Base-by-base conservation (phyloP, 2,797 vertebrate genomes). In the Gorsachius magnificus region DNA sequence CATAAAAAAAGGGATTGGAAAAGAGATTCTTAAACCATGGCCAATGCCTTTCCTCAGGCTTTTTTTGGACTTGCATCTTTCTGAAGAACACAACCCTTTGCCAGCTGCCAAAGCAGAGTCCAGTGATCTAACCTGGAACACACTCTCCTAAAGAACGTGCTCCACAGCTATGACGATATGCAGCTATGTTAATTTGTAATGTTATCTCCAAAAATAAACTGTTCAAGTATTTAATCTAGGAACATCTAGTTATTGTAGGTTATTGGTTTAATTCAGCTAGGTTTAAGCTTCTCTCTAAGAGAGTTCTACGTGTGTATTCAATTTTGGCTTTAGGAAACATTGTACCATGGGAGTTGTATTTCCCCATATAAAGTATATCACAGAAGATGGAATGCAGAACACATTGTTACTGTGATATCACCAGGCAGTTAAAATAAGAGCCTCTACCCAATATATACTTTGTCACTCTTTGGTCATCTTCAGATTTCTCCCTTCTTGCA, bases 181-280 rank as follows among this genome's bases (percentile, higher is more conserved):
- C 56, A 63, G 45, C 53, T 72, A 41, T 43, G 7, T 76, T 72
- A 72, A 8, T 76, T 50, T 56, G 25, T 53, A 63, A 57, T 60
- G 31, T 33, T 69, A 29, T 87, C 24, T 90, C 77, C 77, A 87
- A 85, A 85, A 90, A 60, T 31, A 77, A 92, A 16, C 31, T 79
- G n/a, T 64, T 83, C 48, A 46, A 87, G 28, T 54, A 87, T 87
- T 95, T 88, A 87, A 58, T 63, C 48, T 61, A 48, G 57, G 36
- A 91, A 63, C 28, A 74, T 56, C n/a, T 71, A 46, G 5, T 82
- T 72, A 58, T 51, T 81, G 19, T 38, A 65, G 31, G 35, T 61
- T 3, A 50, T 28, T 61, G 16, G 48, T 72, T 54, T 46, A 51
- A 43, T 90, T 91, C 66, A 77, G 9, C 8, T n/a, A 20, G 9